These are phyloP conservation scores for Zaprionus taronus DNA, from an alignment of 1,140 invertebrate genomes.

Conservation along the genomic window DNA sequence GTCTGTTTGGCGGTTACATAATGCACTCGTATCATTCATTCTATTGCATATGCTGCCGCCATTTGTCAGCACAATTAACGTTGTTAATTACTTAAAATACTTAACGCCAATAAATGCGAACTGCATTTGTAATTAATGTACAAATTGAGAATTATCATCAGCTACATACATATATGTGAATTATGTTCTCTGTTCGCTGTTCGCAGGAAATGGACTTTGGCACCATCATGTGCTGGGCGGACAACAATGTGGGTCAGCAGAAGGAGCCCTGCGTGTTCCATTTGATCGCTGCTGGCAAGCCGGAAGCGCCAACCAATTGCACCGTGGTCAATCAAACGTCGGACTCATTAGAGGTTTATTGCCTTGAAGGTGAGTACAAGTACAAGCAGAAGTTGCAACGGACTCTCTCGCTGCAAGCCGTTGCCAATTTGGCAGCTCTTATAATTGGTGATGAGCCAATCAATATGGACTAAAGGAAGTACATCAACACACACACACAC, in stretches of 20 bases:
- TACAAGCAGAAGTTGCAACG: neutral
- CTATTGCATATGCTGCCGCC: neutral
- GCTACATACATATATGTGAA: neutral
- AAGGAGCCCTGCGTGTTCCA: constrained; percentile 90
- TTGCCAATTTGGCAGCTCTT: constrained; percentile 64
- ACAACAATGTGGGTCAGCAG: constrained; percentile 88
- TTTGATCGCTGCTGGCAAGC: constrained; percentile 91
- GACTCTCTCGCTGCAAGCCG: neutral
- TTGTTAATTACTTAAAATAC: constrained; percentile 25
- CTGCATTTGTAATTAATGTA: neutral
- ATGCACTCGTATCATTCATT: neutral
- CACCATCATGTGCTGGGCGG: constrained; percentile 89
- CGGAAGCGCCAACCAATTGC: constrained; percentile 92
- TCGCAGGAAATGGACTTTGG: constrained; percentile 88
- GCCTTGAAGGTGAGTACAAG: constrained; percentile 87
- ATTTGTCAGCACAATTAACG: constrained; percentile 1
- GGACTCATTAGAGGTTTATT: constrained; percentile 91
- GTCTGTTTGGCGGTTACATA: constrained; percentile 35
- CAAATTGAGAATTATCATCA: neutral
- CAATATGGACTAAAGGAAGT: constrained; percentile 57
- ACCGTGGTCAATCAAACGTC: constrained; percentile 91
- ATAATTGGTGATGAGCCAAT: constrained; percentile 81
- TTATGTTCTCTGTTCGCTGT: constrained; percentile 27
- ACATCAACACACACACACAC: neutral
- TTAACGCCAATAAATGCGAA: neutral